These are phyloP conservation scores for Aspidiotus destructor DNA, from an alignment of 2,888 invertebrate genomes.

Conservation along the genomic window DNA sequence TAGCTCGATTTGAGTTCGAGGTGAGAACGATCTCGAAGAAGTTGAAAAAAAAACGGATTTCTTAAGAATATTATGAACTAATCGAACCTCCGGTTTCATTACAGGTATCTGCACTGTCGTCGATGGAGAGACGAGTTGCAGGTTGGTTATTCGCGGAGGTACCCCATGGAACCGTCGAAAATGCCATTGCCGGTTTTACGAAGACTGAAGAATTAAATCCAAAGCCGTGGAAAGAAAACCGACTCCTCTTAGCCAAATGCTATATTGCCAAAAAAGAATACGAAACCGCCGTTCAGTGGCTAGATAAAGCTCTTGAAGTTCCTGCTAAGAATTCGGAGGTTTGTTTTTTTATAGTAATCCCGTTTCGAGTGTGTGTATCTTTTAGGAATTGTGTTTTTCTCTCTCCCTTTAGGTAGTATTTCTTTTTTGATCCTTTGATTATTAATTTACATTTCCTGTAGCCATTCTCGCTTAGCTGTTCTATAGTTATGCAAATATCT, in stretches of 20 bases:
- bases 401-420: too few species aligned
- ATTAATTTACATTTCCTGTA: too few species aligned
- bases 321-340: conserved; percentile 37
- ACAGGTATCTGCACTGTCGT: conserved; percentile 50
- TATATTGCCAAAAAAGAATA: conserved; percentile 47
- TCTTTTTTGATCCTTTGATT: too few species aligned
- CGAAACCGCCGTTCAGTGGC: conserved; percentile 46
- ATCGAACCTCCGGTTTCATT: neutral
- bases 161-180: conserved; percentile 52
- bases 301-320: conserved; percentile 41
- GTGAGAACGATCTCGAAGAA: conserved; percentile 40
- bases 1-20: conserved; percentile 60
- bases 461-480: too few species aligned
- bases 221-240: conserved; percentile 51
- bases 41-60: neutral
- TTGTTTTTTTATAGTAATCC: neutral
- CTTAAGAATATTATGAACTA: neutral
- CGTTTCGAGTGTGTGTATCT: too few species aligned
- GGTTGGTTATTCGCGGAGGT: conserved; percentile 54
- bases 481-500: too few species aligned
- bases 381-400: too few species aligned
- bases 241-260: conserved; percentile 50
- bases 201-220: conserved; percentile 48
- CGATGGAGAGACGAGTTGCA: conserved; percentile 58
- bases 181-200: conserved; percentile 51